These are phyloP conservation scores for Eilema griseolum DNA, from an alignment of 2,888 invertebrate genomes.

Conservation along the genomic window DNA sequence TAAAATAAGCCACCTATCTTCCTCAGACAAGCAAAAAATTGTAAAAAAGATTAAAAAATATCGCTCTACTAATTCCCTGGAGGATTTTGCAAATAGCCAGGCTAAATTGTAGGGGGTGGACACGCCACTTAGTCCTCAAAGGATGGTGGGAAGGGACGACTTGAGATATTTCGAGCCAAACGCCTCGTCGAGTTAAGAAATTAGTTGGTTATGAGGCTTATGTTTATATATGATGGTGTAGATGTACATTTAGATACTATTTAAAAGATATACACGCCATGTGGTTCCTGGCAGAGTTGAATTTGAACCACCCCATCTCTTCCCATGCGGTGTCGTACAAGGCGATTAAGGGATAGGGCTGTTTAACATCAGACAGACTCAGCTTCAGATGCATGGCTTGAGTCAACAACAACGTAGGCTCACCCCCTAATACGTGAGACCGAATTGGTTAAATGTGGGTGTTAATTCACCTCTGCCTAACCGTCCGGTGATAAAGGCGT, in stretches of 20 bases:
- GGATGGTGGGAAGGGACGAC: slow-evolving; percentile 23
- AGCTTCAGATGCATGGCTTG: too few relatives aligned
- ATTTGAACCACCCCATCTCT: too few relatives aligned
- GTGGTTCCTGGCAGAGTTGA: too few relatives aligned
- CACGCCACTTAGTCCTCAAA: slow-evolving; percentile 42
- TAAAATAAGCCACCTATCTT: slow-evolving; percentile 39
- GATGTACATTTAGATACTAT: background rate
- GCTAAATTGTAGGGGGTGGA: slow-evolving; percentile 47
- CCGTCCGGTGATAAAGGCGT: too few relatives aligned
- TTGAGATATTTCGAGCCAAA: slow-evolving; percentile 40
- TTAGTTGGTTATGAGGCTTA: slow-evolving; percentile 24
- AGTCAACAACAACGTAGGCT: too few relatives aligned
- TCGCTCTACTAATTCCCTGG: slow-evolving; percentile 62
- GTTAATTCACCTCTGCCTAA: too few relatives aligned
- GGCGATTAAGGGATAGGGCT: too few relatives aligned
- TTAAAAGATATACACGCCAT: too few relatives aligned
- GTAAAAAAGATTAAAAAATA: slow-evolving; percentile 47
- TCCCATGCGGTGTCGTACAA: too few relatives aligned
- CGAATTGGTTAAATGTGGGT: too few relatives aligned
- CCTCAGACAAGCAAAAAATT: background rate
- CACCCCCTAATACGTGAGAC: too few relatives aligned
- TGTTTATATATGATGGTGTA: background rate
- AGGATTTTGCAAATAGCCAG: slow-evolving; percentile 61
- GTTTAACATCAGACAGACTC: too few relatives aligned
- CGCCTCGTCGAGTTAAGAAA: slow-evolving; percentile 32